phyloP scores from a whole-genome alignment of 2,113 vertebrate species.

The Steatornis caripensis region DNA sequence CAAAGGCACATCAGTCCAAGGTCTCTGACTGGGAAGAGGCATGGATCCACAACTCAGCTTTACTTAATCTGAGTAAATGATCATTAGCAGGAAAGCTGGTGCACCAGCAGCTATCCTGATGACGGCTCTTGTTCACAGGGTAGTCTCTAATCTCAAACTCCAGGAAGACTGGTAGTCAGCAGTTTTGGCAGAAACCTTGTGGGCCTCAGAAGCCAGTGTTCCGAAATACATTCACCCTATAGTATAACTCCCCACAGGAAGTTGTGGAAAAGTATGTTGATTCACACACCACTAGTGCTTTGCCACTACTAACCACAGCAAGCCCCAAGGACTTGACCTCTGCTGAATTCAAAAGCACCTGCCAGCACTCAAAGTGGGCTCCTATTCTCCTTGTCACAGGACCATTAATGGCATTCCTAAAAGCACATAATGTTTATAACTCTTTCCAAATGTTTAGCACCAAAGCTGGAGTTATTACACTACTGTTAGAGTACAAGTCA shows the following conservation, averaged over 20 bases:
- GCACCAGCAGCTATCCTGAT: not conserved
- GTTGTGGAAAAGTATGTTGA: not conserved
- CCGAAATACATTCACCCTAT: accelerated
- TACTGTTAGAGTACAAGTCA: not conserved
- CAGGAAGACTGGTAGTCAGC: not conserved
- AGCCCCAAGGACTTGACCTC: not conserved
- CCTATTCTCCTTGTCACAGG: not conserved
- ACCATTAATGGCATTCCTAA: not conserved
- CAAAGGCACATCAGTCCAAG: too few species aligned
- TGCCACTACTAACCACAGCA: not conserved
- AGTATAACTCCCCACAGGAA: accelerated
- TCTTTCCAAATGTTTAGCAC: not conserved
- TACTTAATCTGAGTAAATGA: not conserved
- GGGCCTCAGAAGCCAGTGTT: not conserved
- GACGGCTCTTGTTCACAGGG: not conserved
- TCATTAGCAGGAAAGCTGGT: not conserved
- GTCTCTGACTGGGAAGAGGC: not conserved
- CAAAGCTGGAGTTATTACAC: not conserved
- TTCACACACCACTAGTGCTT: not conserved
- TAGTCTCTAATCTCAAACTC: not conserved
- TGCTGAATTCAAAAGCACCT: accelerated
- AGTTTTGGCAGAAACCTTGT: not conserved
- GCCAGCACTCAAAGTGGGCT: not conserved
- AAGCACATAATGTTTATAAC: not conserved
- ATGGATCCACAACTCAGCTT: accelerated